Evolutionary conservation across 2,888 invertebrate genomes (phyloP).

Genomic region (Drosophila subsilvestris): DNA sequence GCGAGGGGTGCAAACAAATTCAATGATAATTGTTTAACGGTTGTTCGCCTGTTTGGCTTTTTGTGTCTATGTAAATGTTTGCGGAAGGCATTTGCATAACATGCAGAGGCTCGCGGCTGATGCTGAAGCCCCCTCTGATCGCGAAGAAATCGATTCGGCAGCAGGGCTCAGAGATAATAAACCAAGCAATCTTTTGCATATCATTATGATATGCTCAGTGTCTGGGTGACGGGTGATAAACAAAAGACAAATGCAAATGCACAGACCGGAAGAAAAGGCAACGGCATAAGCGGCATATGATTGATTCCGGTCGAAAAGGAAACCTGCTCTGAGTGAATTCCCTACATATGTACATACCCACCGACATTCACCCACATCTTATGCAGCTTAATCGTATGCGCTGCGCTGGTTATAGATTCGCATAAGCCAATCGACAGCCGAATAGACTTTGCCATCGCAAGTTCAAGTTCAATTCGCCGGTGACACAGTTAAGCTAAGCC

Average conservation of each 20-base stretch:
- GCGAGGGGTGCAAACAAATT: conserved; percentile 45
- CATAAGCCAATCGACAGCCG: conserved; percentile 18
- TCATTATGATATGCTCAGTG: conserved; percentile 43
- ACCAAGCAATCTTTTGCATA: conserved; percentile 58
- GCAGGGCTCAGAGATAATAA: conserved; percentile 47
- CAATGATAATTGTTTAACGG: conserved; percentile 72
- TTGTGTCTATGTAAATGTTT: conserved; percentile 69
- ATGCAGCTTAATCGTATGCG: conserved; percentile 31
- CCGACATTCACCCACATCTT: conserved; percentile 53
- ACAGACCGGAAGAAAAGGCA: conserved; percentile 58
- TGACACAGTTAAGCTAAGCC: conserved; percentile 66
- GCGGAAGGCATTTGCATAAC: conserved; percentile 77
- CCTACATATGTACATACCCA: no score
- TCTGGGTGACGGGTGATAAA: conserved; percentile 31
- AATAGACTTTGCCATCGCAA: conserved; percentile 37
- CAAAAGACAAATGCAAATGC: conserved; percentile 45
- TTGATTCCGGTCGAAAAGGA: conserved; percentile 39
- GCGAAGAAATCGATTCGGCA: conserved; percentile 37
- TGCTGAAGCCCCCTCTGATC: conserved; percentile 13
- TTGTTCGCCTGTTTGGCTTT: conserved; percentile 39
- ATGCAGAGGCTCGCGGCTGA: conserved; percentile 50
- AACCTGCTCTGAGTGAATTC: conserved; percentile 26
- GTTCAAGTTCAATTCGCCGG: conserved; percentile 78
- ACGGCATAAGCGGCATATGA: conserved; percentile 52
- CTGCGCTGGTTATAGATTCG: conserved; percentile 28